Percentiles rank a stretch among this genome's conserved stretches.
phyloP scores from a whole-genome alignment of 1,140 invertebrate species.

The Ectropis grisescens region DNA sequence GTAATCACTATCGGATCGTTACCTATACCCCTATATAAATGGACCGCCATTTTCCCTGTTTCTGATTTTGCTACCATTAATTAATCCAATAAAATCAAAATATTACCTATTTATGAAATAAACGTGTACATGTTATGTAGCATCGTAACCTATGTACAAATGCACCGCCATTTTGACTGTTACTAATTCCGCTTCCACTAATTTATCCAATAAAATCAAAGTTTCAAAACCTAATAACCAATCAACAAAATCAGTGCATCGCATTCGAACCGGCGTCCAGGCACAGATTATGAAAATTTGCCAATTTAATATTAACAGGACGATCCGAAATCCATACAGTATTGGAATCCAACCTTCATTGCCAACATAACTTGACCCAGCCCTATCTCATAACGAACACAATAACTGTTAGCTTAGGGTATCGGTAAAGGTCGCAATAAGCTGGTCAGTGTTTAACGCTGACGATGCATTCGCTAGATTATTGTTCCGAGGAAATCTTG shows the following conservation, averaged over 20 bases:
- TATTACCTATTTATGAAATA: not conserved
- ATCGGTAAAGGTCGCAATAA: constrained; percentile 4
- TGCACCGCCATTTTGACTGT: no score
- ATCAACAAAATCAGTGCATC: not conserved
- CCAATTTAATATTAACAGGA: constrained; percentile 11
- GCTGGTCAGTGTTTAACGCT: constrained; percentile 18
- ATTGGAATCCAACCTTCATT: constrained; percentile 8
- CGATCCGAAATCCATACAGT: constrained; percentile 23
- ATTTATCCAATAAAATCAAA: not conserved
- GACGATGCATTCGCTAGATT: constrained; percentile 22
- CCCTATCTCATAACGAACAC: not conserved
- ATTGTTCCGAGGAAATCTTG: constrained; percentile 18
- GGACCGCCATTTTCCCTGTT: no score
- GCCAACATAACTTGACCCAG: constrained; percentile 12
- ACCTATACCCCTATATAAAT: no score
- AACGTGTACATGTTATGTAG: not conserved
- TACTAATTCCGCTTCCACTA: no score
- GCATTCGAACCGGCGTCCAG: not conserved
- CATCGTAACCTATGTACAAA: not conserved
- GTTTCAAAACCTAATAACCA: not conserved
- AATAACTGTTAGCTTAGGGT: not conserved
- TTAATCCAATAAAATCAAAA: no score
- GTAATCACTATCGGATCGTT: no score
- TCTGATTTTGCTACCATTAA: no score
- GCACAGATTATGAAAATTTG: constrained; percentile 3